Evolutionary conservation across 2,888 invertebrate species (phyloP).

Genomic region (Apantesis nais): DNA sequence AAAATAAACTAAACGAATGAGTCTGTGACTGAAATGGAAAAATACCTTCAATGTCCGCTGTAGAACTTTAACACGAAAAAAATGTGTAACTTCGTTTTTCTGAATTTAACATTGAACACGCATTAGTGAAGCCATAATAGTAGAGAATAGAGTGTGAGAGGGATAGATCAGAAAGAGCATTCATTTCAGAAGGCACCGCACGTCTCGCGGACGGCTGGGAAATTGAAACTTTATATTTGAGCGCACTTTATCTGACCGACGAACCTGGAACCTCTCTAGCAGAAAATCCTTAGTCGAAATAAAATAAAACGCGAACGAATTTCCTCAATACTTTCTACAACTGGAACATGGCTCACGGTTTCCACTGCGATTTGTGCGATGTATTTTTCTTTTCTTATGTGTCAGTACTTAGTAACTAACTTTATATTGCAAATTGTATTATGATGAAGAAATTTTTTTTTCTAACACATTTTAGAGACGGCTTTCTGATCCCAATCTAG

Average conservation of each 20-base stretch:
- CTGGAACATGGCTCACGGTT: slow-evolving; percentile 59
- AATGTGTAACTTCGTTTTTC: slow-evolving; percentile 16
- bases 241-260: slow-evolving; percentile 78
- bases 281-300: slow-evolving; percentile 73
- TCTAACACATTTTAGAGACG: too few species aligned
- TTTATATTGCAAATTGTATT: slow-evolving; percentile 26
- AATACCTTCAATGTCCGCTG: slow-evolving; percentile 25
- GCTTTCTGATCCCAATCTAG: too few species aligned
- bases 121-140: slow-evolving; percentile 34
- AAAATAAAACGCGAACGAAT: slow-evolving; percentile 72
- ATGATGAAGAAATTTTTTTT: too few species aligned
- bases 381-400: slow-evolving; percentile 49
- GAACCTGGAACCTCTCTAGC: slow-evolving; percentile 66
- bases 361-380: slow-evolving; percentile 60
- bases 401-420: slow-evolving; percentile 28
- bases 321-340: slow-evolving; percentile 64
- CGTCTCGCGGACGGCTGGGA: slow-evolving; percentile 67
- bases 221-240: slow-evolving; percentile 85
- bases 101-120: slow-evolving; percentile 29
- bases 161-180: slow-evolving; percentile 62
- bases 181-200: slow-evolving; percentile 68
- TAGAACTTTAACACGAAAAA: slow-evolving; percentile 25
- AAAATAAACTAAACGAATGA: slow-evolving; percentile 32
- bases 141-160: slow-evolving; percentile 40
- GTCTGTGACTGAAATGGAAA: slow-evolving; percentile 36